Evolutionary conservation across 2,113 vertebrate species (phyloP).

Genomic region (Pollachius pollachius): DNA sequence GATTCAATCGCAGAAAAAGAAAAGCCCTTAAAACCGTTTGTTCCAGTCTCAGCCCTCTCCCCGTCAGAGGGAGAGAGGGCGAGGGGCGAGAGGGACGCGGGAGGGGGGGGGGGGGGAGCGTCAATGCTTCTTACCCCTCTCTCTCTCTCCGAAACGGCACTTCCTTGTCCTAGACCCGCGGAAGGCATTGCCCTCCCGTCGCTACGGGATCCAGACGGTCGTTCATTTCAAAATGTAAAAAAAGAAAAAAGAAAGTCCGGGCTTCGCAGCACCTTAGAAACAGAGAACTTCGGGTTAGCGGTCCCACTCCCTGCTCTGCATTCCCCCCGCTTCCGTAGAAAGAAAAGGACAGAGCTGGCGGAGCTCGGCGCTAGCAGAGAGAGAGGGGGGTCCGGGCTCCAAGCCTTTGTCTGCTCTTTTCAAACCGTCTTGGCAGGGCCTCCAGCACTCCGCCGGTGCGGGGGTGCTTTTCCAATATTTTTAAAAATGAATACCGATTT

Average conservation of each 20-base stretch:
- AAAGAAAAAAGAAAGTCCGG: slow-evolving; percentile 29
- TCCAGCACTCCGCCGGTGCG: slow-evolving; percentile 49
- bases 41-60: slow-evolving; percentile 56
- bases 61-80: slow-evolving; percentile 62
- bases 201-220: slow-evolving; percentile 77
- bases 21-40: slow-evolving; percentile 49
- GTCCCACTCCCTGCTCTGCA: neutral
- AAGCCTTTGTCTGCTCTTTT: slow-evolving; percentile 86
- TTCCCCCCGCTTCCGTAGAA: slow-evolving; percentile 44
- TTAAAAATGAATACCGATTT: neutral
- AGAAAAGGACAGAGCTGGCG: slow-evolving; percentile 35
- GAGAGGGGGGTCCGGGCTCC: slow-evolving; percentile 70
- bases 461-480: slow-evolving; percentile 40
- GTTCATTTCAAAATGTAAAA: slow-evolving; percentile 67
- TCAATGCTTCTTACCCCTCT: slow-evolving; percentile 62
- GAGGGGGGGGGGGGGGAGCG: slow-evolving; percentile 64
- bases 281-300: slow-evolving; percentile 20
- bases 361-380: slow-evolving; percentile 46
- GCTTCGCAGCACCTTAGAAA: slow-evolving; percentile 27
- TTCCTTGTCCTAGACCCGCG: slow-evolving; percentile 64
- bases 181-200: slow-evolving; percentile 67
- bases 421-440: slow-evolving; percentile 83
- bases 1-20: slow-evolving; percentile 59
- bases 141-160: slow-evolving; percentile 72
- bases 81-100: slow-evolving; percentile 56